Evolutionary conservation across 1,140 invertebrate species (phyloP).

Genomic region (Gryon sp.): DNA sequence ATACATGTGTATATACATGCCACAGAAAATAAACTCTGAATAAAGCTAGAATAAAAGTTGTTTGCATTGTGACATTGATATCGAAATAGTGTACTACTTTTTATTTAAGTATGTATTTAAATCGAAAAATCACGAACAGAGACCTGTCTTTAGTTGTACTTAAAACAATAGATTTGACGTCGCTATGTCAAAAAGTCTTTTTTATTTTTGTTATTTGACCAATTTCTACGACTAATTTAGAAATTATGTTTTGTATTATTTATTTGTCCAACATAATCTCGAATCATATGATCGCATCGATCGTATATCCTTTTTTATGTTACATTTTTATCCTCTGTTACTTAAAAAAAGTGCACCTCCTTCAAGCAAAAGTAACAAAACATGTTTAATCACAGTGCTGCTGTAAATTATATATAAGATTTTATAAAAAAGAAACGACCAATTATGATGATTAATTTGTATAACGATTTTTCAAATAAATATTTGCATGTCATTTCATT

Average conservation of each 20-base stretch:
- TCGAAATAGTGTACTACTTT: constrained; percentile 57
- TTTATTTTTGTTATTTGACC: constrained; percentile 18
- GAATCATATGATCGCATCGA: constrained; percentile 45
- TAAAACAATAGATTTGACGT: constrained; percentile 44
- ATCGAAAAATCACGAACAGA: constrained; percentile 56
- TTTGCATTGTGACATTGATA: constrained; percentile 61
- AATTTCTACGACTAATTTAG: constrained; percentile 23
- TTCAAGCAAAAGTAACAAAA: constrained; percentile 28
- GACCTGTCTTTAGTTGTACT: constrained; percentile 59
- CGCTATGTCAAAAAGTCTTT: constrained; percentile 25
- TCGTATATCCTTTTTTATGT: constrained; percentile 28
- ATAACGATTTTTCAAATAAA: background rate
- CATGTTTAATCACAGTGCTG: constrained; percentile 49
- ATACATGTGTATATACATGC: constrained; percentile 50
- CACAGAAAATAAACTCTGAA: constrained; percentile 53
- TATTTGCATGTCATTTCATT: background rate
- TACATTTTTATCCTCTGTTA: constrained; percentile 37
- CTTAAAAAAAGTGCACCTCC: constrained; percentile 21
- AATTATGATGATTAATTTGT: constrained; percentile 15
- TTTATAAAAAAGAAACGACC: constrained; percentile 17
- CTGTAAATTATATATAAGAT: constrained; percentile 26
- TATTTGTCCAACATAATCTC: constrained; percentile 48
- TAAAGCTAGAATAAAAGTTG: constrained; percentile 59
- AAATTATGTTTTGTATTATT: constrained; percentile 50
- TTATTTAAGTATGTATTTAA: constrained; percentile 53